Evolutionary conservation across 2,113 vertebrate genomes (phyloP), one percentile per base, ranked within the genome.

Genomic region (Larimichthys polyactis): DNA sequence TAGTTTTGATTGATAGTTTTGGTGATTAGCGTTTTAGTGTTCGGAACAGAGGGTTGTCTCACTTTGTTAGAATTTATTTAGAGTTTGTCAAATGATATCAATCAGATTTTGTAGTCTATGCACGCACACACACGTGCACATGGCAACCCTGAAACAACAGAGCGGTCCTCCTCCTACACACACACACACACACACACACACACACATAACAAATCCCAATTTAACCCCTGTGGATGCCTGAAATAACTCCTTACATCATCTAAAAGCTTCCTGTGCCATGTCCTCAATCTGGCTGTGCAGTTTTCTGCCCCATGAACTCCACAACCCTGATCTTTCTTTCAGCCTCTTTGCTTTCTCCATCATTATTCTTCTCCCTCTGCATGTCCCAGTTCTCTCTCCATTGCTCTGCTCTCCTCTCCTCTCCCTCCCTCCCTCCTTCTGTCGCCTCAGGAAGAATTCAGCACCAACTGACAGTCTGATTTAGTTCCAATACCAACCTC

Each of bases 391-490:
- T 90, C 86, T 62, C 87, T 83, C 81, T 74, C 82, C 75, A 12
- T n/a, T 68, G 69, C 78, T 81, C 74, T 32, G 78, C 81, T 86
- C 84, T 68, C 81, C 51, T 55, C 32, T 19, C 74, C 74, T n/a
- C 83, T 64, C 49, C 52, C 54, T 58, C 73, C 40, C 65, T 62
- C 68, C 40, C 49, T 74, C 67, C 49, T 62, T 83, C 72, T 80
- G 86, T 84, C 84, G 86, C 89, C 89, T 87, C 82, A 86, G 91
- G 91, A 91, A 83, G 86, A 91, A 89, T 91, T 84, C 90, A 78
- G 84, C 87, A 87, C 87, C 84, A 79, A 90, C 84, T 93, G 92
- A 93, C 92, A 93, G 84, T 92, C 87, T 91, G 91, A 93, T 93
- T 93, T 90, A 93, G 81, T 86, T 84, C 90, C 87, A 90, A 90